Evolutionary conservation across 2,797 vertebrate genomes (phyloP).

Genomic region (Pampus argenteus): DNA sequence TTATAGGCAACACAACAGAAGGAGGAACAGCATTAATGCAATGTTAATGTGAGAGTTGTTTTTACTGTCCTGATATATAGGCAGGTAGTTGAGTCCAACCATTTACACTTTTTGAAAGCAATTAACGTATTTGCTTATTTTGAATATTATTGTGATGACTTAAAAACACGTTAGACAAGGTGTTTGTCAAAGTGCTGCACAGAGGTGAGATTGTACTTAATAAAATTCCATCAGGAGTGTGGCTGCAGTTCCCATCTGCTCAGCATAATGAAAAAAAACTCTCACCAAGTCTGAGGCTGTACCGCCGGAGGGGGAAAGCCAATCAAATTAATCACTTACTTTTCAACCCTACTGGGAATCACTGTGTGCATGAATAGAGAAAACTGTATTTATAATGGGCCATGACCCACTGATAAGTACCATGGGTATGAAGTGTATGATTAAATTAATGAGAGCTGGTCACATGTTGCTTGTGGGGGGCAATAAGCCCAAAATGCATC

Average conservation of each 20-base stretch:
- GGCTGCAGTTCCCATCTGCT: conserved; percentile 62
- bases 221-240: conserved; percentile 56
- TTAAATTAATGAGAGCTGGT: conserved; percentile 65
- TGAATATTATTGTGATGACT: conserved; percentile 17
- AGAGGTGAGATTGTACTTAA: conserved; percentile 58
- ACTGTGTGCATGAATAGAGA: conserved; percentile 60
- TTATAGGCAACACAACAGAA: too few relatives aligned
- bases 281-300: conserved; percentile 42
- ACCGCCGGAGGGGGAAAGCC: conserved; percentile 69
- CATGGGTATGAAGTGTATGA: conserved; percentile 54
- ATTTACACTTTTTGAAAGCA: conserved; percentile 5
- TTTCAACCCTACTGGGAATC: conserved; percentile 70
- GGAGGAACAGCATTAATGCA: too few relatives aligned
- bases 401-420: conserved; percentile 61
- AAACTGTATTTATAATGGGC: conserved; percentile 72
- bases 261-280: conserved; percentile 47
- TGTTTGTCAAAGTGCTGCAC: conserved; percentile 38
- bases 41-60: background rate
- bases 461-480: conserved; percentile 44
- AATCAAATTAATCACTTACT: conserved; percentile 82
- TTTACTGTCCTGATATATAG: background rate
- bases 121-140: conserved; percentile 6
- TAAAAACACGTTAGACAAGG: conserved; percentile 12
- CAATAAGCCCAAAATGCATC: conserved; percentile 30
- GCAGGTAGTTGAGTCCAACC: background rate